Conservation (phyloP, 2,113 vertebrate genomes). For the Pangasianodon gigas region DNA sequence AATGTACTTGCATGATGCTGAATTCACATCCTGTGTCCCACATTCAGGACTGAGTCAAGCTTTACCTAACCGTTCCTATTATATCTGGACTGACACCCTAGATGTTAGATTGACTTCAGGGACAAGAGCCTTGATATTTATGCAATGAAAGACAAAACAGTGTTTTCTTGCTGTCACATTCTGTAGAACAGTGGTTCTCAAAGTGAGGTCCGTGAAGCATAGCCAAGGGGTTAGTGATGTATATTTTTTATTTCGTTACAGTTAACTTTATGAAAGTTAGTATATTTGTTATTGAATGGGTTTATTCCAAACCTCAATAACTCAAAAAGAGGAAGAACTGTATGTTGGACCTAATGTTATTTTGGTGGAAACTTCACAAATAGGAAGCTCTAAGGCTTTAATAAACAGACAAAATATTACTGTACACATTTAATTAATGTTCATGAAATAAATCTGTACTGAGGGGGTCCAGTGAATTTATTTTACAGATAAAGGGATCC, state of each 20-base stretch:
- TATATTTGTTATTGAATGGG: background rate
- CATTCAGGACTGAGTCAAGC: slow-evolving; percentile 24
- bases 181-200: background rate
- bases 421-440: background rate
- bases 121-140: slow-evolving; percentile 67
- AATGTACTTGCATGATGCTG: background rate
- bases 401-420: background rate
- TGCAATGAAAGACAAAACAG: slow-evolving; percentile 65
- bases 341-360: background rate
- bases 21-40: slow-evolving; percentile 18
- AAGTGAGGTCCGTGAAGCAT: background rate
- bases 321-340: background rate
- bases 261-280: background rate
- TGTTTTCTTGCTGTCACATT: slow-evolving; percentile 51
- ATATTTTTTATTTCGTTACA: slow-evolving; percentile 44
- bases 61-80: slow-evolving; percentile 1
- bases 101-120: slow-evolving; percentile 67
- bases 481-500: background rate
- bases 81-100: background rate
- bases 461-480: background rate
- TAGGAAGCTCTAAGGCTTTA: background rate
- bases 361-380: background rate
- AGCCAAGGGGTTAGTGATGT: background rate
- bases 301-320: background rate
- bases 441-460: background rate